Evolutionary conservation across 2,797 vertebrate species (phyloP), one percentile per base, ranked within the genome.

Genomic region (Karalla daura): DNA sequence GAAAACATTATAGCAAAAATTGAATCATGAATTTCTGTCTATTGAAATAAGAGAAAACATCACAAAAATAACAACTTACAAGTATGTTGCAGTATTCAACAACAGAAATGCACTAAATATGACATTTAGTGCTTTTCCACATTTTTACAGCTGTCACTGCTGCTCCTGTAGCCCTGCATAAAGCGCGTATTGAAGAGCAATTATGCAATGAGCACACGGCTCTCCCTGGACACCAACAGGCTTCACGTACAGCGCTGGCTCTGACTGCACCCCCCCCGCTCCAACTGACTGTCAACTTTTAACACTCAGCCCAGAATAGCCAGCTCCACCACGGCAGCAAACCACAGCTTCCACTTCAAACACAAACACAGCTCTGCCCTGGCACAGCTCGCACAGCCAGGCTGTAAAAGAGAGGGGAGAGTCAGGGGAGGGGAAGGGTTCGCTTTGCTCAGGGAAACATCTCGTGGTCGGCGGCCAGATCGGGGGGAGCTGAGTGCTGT

Each of bases 231-330:
- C 82, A 70, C 76, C 83, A 81, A 78, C 84, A 84, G 74, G 70
- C 80, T 83, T 63, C 55, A 60, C 14, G 0, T 54, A 52, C 64
- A 64, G 39, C 61, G 32, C 70, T 18, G 43, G 41, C 56, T 78
- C 47, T 0, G 54, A 59, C 63, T 40, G 35, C 13, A 55, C 49
- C 61, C 66, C 44, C 40, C 43, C 27, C 14, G 46, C 60, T 63
- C 20, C 5, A 14, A 66, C 72, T 78, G 85, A 81, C 86, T 71
- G 85, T 55, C 86, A 89, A 90, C 81, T 89, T 90, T 80, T 50
- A 86, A 54, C 75, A 78, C 68, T 67, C 70, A 56, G 65, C 65
- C 43, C 70, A 60, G 60, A 81, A 79, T 64, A 68, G 74, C 73
- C 76, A 54, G 63, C 59, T 35, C 1, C 23, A n/a, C 55, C 11